phyloP scores from a whole-genome alignment of 1,140 invertebrate species.

The Drosophila busckii region DNA sequence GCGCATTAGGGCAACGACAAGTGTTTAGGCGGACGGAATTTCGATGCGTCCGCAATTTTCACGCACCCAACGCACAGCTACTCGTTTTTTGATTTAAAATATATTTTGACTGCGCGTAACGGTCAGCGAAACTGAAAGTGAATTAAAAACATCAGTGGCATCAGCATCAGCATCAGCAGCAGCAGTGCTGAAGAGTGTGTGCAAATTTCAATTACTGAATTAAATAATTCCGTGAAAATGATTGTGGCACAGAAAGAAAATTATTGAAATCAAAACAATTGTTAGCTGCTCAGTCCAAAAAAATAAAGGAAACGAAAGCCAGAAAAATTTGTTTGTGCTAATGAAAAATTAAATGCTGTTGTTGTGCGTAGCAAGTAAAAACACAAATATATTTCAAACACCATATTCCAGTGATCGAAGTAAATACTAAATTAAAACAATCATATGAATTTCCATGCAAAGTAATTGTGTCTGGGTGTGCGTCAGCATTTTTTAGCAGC shows the following conservation, averaged over 20 bases:
- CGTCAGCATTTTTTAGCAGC: slow-evolving; percentile 6
- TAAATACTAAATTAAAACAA: slow-evolving; percentile 1
- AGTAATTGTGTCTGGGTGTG: too few relatives aligned
- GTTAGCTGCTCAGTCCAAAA: slow-evolving; percentile 5
- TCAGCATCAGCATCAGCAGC: not conserved
- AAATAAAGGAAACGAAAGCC: too few relatives aligned
- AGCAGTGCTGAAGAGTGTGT: slow-evolving; percentile 7
- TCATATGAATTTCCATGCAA: not conserved
- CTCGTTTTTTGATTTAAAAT: slow-evolving; percentile 23
- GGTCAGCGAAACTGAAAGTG: slow-evolving; percentile 20
- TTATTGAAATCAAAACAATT: slow-evolving; percentile 33
- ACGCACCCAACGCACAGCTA: slow-evolving; percentile 27
- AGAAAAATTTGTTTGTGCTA: slow-evolving; percentile 19
- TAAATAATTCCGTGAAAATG: slow-evolving; percentile 22
- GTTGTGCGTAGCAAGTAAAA: slow-evolving; percentile 9
- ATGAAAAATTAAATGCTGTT: slow-evolving; percentile 6
- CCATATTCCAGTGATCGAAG: slow-evolving; percentile 7
- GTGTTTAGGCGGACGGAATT: slow-evolving; percentile 62
- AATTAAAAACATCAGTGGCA: not conserved
- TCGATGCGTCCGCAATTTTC: slow-evolving; percentile 53
- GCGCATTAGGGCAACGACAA: slow-evolving; percentile 55
- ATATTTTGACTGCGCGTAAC: slow-evolving; percentile 24
- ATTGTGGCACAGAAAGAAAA: slow-evolving; percentile 23
- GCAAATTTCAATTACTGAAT: slow-evolving; percentile 18
- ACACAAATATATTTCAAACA: slow-evolving; percentile 17